Conservation (phyloP, 1,140 invertebrate genomes). For the Bombus consobrinus region DNA sequence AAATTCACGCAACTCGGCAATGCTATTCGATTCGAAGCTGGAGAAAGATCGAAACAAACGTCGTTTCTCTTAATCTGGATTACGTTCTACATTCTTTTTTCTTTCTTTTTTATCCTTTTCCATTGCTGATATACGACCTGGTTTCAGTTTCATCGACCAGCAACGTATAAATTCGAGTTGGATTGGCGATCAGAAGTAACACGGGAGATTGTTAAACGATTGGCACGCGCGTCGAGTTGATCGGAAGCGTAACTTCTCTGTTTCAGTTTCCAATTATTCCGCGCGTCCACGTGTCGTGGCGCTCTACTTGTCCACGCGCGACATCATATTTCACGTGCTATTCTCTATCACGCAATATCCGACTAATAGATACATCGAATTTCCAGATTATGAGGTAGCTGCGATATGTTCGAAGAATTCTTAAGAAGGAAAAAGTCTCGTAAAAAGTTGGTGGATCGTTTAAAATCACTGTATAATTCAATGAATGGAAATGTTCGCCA, state of each 20-base stretch:
- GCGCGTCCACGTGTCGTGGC: not conserved
- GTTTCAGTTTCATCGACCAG: too few relatives aligned
- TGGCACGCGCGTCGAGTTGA: constrained; percentile 6
- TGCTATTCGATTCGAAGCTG: not conserved
- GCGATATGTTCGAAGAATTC: too few relatives aligned
- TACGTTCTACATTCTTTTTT: not conserved
- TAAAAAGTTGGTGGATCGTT: not conserved
- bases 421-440: too few relatives aligned
- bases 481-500: not conserved
- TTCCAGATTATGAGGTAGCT: too few relatives aligned
- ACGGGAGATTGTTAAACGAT: constrained; percentile 29
- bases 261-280: constrained; percentile 46
- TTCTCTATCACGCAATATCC: not conserved
- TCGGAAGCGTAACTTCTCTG: constrained; percentile 25
- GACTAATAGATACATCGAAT: constrained; percentile 1
- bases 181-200: constrained; percentile 7
- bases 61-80: not conserved
- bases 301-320: constrained; percentile 15
- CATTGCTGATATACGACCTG: not conserved
- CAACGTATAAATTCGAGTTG: not conserved
- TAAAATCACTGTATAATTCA: not conserved
- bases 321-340: constrained; percentile 25
- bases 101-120: not conserved
- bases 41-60: not conserved
- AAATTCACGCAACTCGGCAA: not conserved